Evolutionary conservation across 2,797 vertebrate genomes (phyloP).

Genomic region (Enteromius anoplus): DNA sequence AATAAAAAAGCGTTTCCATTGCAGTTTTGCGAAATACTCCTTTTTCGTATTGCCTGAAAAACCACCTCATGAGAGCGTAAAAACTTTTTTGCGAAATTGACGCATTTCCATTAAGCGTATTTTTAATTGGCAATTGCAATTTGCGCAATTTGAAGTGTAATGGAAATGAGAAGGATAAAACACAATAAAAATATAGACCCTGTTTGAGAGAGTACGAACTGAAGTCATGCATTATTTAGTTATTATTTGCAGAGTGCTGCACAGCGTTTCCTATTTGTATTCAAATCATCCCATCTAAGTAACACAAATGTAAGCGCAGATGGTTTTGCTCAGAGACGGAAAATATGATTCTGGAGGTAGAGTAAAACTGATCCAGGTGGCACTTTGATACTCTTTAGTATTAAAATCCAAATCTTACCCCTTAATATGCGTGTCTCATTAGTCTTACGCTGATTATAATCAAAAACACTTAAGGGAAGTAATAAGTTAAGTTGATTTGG

Average conservation of each 20-base stretch:
- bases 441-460: conserved; percentile 38
- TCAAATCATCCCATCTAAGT: conserved; percentile 51
- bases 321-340: conserved; percentile 66
- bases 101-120: too few relatives aligned
- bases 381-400: conserved; percentile 43
- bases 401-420: conserved; percentile 37
- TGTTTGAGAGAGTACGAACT: conserved; percentile 49
- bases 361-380: conserved; percentile 59
- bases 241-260: conserved; percentile 18
- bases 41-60: too few relatives aligned
- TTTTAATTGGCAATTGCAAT: too few relatives aligned
- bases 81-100: too few relatives aligned
- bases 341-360: conserved; percentile 63
- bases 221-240: conserved; percentile 13
- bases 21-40: too few relatives aligned
- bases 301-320: conserved; percentile 54
- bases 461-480: conserved; percentile 31
- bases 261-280: conserved; percentile 46
- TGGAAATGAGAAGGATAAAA: conserved; percentile 49
- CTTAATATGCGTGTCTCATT: conserved; percentile 34
- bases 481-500: not conserved
- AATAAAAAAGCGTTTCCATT: too few relatives aligned
- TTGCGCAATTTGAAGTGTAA: too few relatives aligned
- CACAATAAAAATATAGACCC: conserved; percentile 66
- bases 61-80: too few relatives aligned